These are phyloP conservation scores for roundworm (Caenorhabditis elegans) DNA, from an alignment of 1,140 invertebrate genomes.

Conservation along the genomic window WBcel235 BX284604.4:1772001-1772500, in stretches of 20 bases:
- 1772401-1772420: too few species aligned
- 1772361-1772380: too few species aligned
- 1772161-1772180: background rate
- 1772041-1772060: background rate
- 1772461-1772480: too few species aligned
- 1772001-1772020: background rate
- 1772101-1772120: slow-evolving; percentile 16
- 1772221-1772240: too few species aligned
- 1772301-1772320: slow-evolving; percentile 30
- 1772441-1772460: too few species aligned
- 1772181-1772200: background rate
- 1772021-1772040: slow-evolving; percentile 13
- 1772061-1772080: background rate
- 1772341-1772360: background rate
- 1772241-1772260: too few species aligned
- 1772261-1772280: background rate
- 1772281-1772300: background rate
- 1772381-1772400: too few species aligned
- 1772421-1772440: too few species aligned
- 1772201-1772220: background rate
- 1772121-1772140: too few species aligned
- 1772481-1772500: too few species aligned
- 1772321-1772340: slow-evolving; percentile 24
- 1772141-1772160: too few species aligned
- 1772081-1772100: background rate